Evolutionary conservation across 2,797 vertebrate genomes (phyloP).

Genomic region (Micromesistius poutassou): DNA sequence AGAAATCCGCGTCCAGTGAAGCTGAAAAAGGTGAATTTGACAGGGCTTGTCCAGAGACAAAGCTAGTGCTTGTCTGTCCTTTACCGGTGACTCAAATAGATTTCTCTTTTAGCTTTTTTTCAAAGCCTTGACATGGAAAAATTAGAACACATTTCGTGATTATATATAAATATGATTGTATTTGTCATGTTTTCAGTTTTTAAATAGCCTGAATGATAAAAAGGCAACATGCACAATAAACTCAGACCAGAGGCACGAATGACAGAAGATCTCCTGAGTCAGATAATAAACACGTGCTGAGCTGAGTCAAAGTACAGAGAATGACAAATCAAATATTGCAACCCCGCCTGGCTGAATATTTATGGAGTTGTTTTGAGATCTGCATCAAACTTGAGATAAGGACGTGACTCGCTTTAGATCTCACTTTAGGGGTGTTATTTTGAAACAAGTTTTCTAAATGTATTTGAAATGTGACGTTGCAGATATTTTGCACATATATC

Average conservation of each 20-base stretch:
- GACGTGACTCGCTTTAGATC: neutral
- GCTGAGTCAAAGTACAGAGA: neutral
- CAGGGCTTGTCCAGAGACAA: neutral
- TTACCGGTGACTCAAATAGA: neutral
- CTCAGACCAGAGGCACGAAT: neutral
- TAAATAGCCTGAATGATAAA: neutral
- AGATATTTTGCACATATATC: neutral
- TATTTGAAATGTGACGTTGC: neutral
- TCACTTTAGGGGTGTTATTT: neutral
- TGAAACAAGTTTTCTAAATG: neutral
- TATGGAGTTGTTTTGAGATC: neutral
- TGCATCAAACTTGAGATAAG: neutral
- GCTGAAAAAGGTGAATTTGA: neutral
- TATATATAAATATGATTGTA: slow-evolving; percentile 2
- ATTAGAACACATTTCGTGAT: neutral
- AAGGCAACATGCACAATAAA: neutral
- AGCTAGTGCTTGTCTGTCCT: neutral
- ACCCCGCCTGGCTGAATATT: neutral
- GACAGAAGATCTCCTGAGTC: neutral
- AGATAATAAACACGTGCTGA: neutral
- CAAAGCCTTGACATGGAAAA: neutral
- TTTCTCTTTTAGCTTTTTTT: neutral
- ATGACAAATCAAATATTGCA: slow-evolving; percentile 3
- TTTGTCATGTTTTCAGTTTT: neutral
- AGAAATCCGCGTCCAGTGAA: neutral